A percentile compares a stretch with the other conserved stretches of the same genome.
phyloP scores from a whole-genome alignment of 2,797 vertebrate species.

The Limosa lapponica region DNA sequence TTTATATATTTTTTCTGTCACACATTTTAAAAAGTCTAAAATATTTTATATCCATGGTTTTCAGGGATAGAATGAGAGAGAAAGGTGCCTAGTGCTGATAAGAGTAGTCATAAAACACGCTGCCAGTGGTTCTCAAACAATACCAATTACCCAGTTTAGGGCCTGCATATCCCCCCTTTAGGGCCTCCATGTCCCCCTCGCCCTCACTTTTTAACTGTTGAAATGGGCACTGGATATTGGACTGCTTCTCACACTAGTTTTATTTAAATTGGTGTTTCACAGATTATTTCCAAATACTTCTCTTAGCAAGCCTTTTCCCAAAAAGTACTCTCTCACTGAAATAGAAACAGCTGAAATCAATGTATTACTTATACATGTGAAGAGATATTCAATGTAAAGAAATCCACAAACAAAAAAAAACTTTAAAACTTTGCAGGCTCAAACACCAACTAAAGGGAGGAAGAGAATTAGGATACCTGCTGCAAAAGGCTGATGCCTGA shows the following conservation, averaged over 20 bases:
- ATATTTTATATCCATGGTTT: not conserved
- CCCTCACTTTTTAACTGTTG: not conserved
- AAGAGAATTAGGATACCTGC: not conserved
- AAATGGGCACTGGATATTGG: not conserved
- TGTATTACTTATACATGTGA: not conserved
- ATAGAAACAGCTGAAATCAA: not conserved
- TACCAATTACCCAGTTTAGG: not conserved
- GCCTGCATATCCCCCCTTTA: not conserved
- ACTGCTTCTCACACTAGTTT: not conserved
- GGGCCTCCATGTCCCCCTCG: not conserved
- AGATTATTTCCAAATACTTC: not conserved
- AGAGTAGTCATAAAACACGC: not conserved
- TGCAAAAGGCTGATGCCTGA: not conserved
- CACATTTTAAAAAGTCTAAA: not conserved
- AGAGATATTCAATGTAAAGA: not conserved
- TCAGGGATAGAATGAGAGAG: not conserved
- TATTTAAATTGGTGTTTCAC: not conserved
- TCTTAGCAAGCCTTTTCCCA: not conserved
- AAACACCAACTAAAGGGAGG: not conserved
- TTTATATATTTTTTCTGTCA: not conserved
- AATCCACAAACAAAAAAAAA: not conserved
- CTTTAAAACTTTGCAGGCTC: not conserved
- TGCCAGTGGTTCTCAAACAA: not conserved
- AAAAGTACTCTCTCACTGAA: not conserved
- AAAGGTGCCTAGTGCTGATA: not conserved